Conservation (phyloP, 2,113 vertebrate genomes). For the Hippocampus mohnikei region DNA sequence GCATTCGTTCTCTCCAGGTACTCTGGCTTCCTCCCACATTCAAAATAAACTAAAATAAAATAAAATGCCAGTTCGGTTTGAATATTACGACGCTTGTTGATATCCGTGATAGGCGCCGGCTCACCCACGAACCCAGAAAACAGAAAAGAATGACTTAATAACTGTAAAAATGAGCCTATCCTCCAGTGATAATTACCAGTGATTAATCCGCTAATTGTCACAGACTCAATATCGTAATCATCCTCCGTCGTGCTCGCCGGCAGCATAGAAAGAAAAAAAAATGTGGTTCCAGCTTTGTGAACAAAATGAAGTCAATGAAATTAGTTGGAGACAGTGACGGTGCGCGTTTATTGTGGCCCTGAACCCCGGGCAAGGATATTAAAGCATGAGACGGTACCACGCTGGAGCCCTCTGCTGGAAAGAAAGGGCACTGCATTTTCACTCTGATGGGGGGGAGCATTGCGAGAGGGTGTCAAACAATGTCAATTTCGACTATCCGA, state of each 20-base stretch:
- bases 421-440: slow-evolving; percentile 43
- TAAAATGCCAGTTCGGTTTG: too few relatives aligned
- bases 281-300: not conserved
- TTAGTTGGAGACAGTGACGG: not conserved
- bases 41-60: too few relatives aligned
- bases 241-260: not conserved
- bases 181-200: slow-evolving; percentile 1
- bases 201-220: not conserved
- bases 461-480: not conserved
- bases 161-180: not conserved
- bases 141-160: not conserved
- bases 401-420: slow-evolving; percentile 55
- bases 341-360: not conserved
- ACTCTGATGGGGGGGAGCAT: not conserved
- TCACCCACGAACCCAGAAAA: not conserved
- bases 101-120: not conserved
- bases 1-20: too few relatives aligned
- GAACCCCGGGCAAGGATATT: not conserved
- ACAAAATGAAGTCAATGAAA: not conserved
- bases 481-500: too few relatives aligned
- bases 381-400: slow-evolving; percentile 6
- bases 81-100: too few relatives aligned
- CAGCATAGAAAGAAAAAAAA: not conserved
- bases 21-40: not conserved
- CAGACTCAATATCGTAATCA: slow-evolving; percentile 9